Percentiles rank a stretch among this genome's conserved stretches.
Conservation (phyloP, 53 echinoderm and acorn worm genomes). For the Echinarachnius parma region DNA sequence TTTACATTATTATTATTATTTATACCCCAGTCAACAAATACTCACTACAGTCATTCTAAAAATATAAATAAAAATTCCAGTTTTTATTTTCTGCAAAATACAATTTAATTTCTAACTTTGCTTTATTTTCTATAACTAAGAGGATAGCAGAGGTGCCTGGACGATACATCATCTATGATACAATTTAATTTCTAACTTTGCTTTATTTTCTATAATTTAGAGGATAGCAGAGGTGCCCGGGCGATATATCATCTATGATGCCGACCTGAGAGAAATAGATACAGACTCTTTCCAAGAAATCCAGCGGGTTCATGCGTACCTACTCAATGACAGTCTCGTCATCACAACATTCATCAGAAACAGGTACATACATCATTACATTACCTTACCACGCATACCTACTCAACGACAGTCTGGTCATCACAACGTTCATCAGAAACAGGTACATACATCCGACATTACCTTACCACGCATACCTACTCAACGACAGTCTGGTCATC, state of each 20-base stretch:
- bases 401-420: slow-evolving; percentile 82
- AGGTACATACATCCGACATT: slow-evolving; percentile 87
- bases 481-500: slow-evolving; percentile 87
- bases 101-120: no score
- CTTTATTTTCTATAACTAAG: no score
- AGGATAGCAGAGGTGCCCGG: slow-evolving; percentile 89
- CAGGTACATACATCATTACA: slow-evolving; percentile 51
- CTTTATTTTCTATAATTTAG: no score
- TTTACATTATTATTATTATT: no score
- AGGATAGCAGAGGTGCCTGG: slow-evolving; percentile 89
- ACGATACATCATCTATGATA: slow-evolving; percentile 86
- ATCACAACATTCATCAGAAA: slow-evolving; percentile 74
- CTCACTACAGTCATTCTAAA: no score
- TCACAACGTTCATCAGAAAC: slow-evolving; percentile 88
- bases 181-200: no score
- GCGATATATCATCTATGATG: slow-evolving; percentile 87
- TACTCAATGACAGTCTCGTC: slow-evolving; percentile 78
- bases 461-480: slow-evolving; percentile 82
- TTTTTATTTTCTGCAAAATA: no score
- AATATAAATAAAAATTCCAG: no score
- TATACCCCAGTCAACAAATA: no score
- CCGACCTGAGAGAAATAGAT: slow-evolving; percentile 82
- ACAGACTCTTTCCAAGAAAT: slow-evolving; percentile 81
- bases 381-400: slow-evolving; percentile 74
- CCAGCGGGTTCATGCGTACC: slow-evolving; percentile 76